Evolutionary conservation across 2,888 invertebrate genomes (phyloP).

Genomic region (Masnerella sp.): DNA sequence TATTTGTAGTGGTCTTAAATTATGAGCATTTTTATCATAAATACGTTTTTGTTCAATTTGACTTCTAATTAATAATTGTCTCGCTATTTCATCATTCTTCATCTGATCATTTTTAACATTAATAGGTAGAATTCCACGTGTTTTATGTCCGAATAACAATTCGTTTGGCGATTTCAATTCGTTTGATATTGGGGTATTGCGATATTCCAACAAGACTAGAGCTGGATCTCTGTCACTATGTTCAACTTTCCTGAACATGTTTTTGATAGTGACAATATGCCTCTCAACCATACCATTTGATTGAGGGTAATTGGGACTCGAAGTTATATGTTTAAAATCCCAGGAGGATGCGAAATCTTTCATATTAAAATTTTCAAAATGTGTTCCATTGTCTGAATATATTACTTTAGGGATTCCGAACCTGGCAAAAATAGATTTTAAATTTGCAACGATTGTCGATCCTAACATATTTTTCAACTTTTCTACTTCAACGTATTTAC

Average conservation of each 20-base stretch:
- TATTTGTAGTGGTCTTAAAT: background rate
- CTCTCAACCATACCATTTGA: conserved; percentile 61
- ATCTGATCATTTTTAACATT: no score
- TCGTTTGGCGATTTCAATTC: conserved; percentile 59
- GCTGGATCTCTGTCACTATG: conserved; percentile 46
- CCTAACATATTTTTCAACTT: no score
- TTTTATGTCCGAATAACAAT: conserved; percentile 51
- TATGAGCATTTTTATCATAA: conserved; percentile 66
- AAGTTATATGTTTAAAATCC: conserved; percentile 45
- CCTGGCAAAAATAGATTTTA: conserved; percentile 50
- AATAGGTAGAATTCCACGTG: conserved; percentile 55
- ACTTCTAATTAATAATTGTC: conserved; percentile 19
- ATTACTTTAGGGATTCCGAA: conserved; percentile 50
- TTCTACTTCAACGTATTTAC: conserved; percentile 59
- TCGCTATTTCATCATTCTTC: no score
- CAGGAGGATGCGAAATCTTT: conserved; percentile 47
- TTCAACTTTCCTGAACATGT: conserved; percentile 59
- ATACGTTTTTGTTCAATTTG: conserved; percentile 63
- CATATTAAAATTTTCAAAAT: conserved; percentile 41
- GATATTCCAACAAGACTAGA: conserved; percentile 59
- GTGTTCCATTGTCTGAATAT: conserved; percentile 56
- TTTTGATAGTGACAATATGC: conserved; percentile 62
- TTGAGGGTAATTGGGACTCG: conserved; percentile 55
- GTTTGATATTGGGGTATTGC: conserved; percentile 61
- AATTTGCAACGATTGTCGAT: conserved; percentile 28